Evolutionary conservation across 2,113 vertebrate genomes (phyloP), one percentile per base, ranked within the genome.

Genomic region (Mus spicilegus): DNA sequence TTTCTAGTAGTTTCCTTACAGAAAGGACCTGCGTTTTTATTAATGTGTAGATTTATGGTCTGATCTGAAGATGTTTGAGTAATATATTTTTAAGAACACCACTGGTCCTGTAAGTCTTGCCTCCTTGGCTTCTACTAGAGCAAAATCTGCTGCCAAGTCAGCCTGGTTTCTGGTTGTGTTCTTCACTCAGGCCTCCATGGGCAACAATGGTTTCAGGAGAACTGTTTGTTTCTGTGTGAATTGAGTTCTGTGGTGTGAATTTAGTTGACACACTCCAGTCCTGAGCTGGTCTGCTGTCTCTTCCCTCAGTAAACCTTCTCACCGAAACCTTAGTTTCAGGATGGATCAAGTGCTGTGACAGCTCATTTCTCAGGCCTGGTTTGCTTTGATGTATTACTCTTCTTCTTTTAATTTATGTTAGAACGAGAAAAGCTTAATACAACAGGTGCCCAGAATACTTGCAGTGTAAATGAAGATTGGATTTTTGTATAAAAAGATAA

Each of bases 1-100:
- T 97, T 98, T 98, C 95, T 89, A 89, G 87, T 96, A 96, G n/a
- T 90, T 97, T 98, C 65, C 65, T 42, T 97, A 96, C 56, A 81
- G 70, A 96, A 97, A 88, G 63, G 97, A 95, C 91, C 94, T 95
- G 87, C 95, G 95, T 96, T 97, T 95, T 95, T 95, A 95, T 97
- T 54, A 65, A 88, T 97, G 87, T 97, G 95, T 97, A 97, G 87
- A 95, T 97, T 98, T 98, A 95, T 97, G 97, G 93, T 97, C 93
- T 97, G 91, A 97, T 98, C 94, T 97, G 96, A 97, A 98, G 90
- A 98, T 97, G 91, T 92, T 96, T 95, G 94, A 98, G 96, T 98
- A 98, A 92, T 0, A 20, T 97, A 86, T 97, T 98, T 96, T 82
- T 98, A 96, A 91, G 94, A 92, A 97, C 54, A 94, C 94, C 95